Evolutionary conservation across 2,113 vertebrate genomes (phyloP).

Genomic region (Cynocephalus volans): DNA sequence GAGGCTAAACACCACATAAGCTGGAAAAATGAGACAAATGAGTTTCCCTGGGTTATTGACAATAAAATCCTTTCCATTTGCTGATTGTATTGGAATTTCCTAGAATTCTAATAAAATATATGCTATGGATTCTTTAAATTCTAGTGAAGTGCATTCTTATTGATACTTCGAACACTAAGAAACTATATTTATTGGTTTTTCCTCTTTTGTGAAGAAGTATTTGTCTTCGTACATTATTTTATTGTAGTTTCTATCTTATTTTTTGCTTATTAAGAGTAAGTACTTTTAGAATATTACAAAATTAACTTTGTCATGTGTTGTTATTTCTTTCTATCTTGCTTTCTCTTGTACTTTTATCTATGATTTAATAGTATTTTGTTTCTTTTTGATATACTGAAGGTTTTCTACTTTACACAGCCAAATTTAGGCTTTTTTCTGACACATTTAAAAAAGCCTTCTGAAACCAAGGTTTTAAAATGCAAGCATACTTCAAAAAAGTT

Average conservation of each 20-base stretch:
- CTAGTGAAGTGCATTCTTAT: not conserved
- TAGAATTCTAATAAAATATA: conserved; percentile 8
- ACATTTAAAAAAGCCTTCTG: not conserved
- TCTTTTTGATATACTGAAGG: not conserved
- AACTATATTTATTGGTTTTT: not conserved
- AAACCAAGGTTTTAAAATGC: not conserved
- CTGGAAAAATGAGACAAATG: not conserved
- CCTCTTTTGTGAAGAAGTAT: not conserved
- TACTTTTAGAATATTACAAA: not conserved
- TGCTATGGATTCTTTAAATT: conserved; percentile 44
- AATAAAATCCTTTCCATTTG: not conserved
- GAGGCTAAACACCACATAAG: not conserved
- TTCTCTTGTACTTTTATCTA: conserved; percentile 27
- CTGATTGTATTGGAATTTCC: not conserved
- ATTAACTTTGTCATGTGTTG: not conserved
- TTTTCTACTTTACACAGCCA: conserved; percentile 4
- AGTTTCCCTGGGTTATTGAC: not conserved
- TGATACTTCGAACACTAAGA: not conserved
- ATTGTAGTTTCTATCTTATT: conserved; percentile 11
- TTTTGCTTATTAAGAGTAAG: conserved; percentile 49
- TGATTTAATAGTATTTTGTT: not conserved
- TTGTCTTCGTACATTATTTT: not conserved
- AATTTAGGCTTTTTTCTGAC: not conserved
- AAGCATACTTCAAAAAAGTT: no score
- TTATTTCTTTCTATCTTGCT: not conserved